Base-by-base conservation (phyloP, 92 coral and sea anemone genomes). In the Meandrina meandrites region DNA sequence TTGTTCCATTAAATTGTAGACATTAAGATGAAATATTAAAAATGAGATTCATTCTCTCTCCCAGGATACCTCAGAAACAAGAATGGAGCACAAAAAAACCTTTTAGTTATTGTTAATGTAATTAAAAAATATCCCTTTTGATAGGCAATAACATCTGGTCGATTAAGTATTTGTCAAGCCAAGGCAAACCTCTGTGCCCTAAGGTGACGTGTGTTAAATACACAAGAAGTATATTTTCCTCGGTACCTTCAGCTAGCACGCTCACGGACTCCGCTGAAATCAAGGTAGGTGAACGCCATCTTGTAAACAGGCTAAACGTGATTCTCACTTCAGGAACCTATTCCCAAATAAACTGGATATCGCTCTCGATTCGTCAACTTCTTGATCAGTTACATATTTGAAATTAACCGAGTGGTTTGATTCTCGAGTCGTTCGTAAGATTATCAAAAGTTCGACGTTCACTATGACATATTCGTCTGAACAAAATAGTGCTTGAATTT, bases 1-100 rank as follows among this genome's bases (percentile, higher is more conserved):
- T 47, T 81, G 28, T 81, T 17, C 60, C 77, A 51, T 47, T 81
- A 69, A 45, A 81, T 50, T 81, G 77, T n/a, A 60, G 83, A 58
- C 83, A 18, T 80, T n/a, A 10, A 28, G 72, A 42, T 34, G 9
- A 12, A 31, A 40, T 24, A 68, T 15, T 64, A 51, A 50, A 22
- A 21, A 22, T n/a, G 57, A 1, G 71, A 6, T 67, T 37, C 30
- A 22, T 45, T 51, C 15, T 30, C 37, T 24, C 64, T n/a, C 15
- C 27, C 64, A 45, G 50, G 21, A 37, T 19, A 64, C 75, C 36
- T 45, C 53, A 48, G 53, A 37, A 17, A n/a, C 75, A 34, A 28
- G 28, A 37, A 5, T n/a, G 42, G 53, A 18, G 34, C 10, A 27
- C 45, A 40, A 40, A 16, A 81, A 64, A 64, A 10, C n/a, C 62